Conservation (phyloP, 2,797 vertebrate species). For the Galaxias olidus region DNA sequence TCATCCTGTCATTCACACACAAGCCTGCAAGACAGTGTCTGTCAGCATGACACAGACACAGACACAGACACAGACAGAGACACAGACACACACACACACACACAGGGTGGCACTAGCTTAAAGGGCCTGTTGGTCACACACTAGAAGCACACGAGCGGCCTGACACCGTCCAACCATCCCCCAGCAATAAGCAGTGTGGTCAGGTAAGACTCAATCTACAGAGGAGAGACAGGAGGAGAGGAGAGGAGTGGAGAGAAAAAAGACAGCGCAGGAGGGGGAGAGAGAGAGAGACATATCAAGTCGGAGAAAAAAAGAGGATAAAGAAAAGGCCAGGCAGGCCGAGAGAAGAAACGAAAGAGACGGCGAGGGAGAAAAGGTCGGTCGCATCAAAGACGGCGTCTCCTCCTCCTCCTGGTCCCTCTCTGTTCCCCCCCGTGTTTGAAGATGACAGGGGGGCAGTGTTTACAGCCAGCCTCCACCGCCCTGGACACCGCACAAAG, state of each 20-base stretch:
- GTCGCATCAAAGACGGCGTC: constrained; percentile 50
- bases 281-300: constrained; percentile 30
- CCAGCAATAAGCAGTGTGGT: no score
- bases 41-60: neutral
- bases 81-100: neutral
- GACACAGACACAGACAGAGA: neutral
- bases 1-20: neutral
- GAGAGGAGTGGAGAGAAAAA: constrained; percentile 12
- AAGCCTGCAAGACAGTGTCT: no score
- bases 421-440: constrained; percentile 51
- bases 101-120: neutral
- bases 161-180: no score
- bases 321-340: constrained; percentile 22
- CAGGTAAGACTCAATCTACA: neutral
- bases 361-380: constrained; percentile 11
- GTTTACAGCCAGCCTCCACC: constrained; percentile 43
- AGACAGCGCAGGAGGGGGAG: constrained; percentile 6
- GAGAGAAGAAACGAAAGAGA: constrained; percentile 17
- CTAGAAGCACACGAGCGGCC: no score
- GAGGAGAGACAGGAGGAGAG: constrained; percentile 6
- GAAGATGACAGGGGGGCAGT: constrained; percentile 63
- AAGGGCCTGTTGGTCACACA: neutral
- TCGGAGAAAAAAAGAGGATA: constrained; percentile 25
- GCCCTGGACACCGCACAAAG: constrained; percentile 57
- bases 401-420: constrained; percentile 10